Evolutionary conservation across 2,113 vertebrate genomes (phyloP).

Genomic region (Vulpes ferrilata): DNA sequence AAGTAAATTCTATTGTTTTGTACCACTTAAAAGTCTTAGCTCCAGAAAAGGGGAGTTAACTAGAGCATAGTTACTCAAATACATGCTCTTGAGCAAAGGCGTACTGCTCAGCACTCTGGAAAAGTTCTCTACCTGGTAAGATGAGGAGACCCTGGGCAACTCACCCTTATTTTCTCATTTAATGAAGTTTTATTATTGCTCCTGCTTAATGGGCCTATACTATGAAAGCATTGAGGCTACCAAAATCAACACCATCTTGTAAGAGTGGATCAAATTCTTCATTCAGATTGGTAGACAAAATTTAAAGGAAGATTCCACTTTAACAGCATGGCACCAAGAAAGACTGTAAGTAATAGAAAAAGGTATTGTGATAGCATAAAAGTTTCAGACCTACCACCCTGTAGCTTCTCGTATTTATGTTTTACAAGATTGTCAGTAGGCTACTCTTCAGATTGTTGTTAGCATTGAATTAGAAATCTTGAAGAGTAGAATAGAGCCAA

Average conservation of each 20-base stretch:
- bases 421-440: not conserved
- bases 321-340: not conserved
- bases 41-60: not conserved
- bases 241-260: not conserved
- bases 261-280: not conserved
- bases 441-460: not conserved
- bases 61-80: not conserved
- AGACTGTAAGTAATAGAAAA: not conserved
- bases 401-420: not conserved
- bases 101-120: too few relatives aligned
- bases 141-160: not conserved
- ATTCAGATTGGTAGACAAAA: not conserved
- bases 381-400: not conserved
- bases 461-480: not conserved
- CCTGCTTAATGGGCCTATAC: not conserved
- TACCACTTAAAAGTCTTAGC: not conserved
- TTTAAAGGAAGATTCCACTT: not conserved
- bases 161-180: not conserved
- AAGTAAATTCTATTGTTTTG: slow-evolving; percentile 36
- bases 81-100: not conserved
- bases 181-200: not conserved
- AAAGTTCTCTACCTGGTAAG: not conserved
- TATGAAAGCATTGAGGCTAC: not conserved
- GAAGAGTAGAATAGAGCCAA: not conserved
- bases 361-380: not conserved